Base-by-base conservation (phyloP, 2,113 vertebrate genomes). In the Misgurnus anguillicaudatus region DNA sequence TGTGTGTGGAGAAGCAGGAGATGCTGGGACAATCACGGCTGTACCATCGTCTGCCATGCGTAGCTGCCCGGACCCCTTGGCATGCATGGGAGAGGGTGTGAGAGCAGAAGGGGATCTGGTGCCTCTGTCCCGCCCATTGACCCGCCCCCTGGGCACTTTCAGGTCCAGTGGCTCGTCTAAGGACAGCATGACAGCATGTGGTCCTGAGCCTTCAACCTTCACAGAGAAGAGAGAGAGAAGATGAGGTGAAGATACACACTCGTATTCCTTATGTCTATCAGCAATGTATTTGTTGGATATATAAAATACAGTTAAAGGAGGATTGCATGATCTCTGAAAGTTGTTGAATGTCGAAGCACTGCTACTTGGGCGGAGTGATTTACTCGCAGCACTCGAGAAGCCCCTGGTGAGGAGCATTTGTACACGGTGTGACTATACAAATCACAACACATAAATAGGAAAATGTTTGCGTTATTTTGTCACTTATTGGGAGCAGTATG, bases 91-190 rank as follows among this genome's bases (percentile, higher is more conserved):
- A 38, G 89, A 89, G 6, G 87, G 86, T 1, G 53, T 65, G 6
- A 73, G 80, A 66, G 60, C 21, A 21, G 75, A 77, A 9, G 89
- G 84, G 0, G 90, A 89, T 39, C 82, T 74, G 0, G 55, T 8
- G 17, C 78, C 91, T 53, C 89, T 85, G 85, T 95, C 94, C 80
- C 92, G 91, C 82, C 92, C 93, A 1, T 88, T 90, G 0, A 84
- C 88, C 64, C 93, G 91, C 82, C 93, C 92, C 82, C 93, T 94
- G 69, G 94, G 96, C 88, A 98, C 92, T 88, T 98, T 99, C 86
- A 99, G 92, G 91, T 99, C 97, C 60, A 99, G 92, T 38, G 97
- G 97, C 90, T 99, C 96, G 45, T 99, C 97, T 91, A 98, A 86
- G 45, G 95, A 98, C 88, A 98, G 94, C 97, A 99, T 99, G 91